phyloP scores from a whole-genome alignment of 1,140 invertebrate genomes.

The Hirudo medicinalis region DNA sequence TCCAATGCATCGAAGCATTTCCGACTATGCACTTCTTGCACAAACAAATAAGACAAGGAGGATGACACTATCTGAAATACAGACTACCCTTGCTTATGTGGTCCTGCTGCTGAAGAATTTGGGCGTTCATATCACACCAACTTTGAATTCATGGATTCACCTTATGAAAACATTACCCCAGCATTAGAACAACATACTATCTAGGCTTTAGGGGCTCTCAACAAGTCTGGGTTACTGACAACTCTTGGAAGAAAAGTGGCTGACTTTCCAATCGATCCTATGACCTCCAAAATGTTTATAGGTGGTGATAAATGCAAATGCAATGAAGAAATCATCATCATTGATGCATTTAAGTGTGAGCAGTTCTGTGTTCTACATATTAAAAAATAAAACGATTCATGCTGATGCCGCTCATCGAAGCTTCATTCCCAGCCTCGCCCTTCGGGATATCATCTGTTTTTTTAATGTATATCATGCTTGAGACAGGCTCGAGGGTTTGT shows the following conservation, averaged over 20 bases:
- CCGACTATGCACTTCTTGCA: too few species aligned
- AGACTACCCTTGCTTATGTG: conserved; percentile 42
- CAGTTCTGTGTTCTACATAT: conserved; percentile 90
- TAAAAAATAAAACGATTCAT: conserved; percentile 95
- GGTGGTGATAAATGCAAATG: conserved; percentile 96
- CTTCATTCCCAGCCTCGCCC: conserved; percentile 58
- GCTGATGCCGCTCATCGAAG: conserved; percentile 93
- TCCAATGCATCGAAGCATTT: too few species aligned
- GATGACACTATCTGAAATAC: too few species aligned
- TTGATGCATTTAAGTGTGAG: conserved; percentile 96
- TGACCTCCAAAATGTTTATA: conserved; percentile 96
- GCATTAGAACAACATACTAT: conserved; percentile 81
- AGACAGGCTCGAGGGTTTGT: conserved; percentile 79
- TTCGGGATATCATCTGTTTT: conserved; percentile 89
- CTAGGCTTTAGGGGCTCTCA: conserved; percentile 78
- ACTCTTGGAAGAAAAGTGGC: conserved; percentile 94
- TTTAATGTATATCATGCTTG: conserved; percentile 94
- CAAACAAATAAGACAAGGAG: too few species aligned
- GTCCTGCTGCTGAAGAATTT: conserved; percentile 40
- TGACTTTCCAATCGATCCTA: conserved; percentile 95
- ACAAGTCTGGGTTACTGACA: conserved; percentile 91
- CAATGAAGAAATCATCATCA: conserved; percentile 88
- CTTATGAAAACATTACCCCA: conserved; percentile 83
- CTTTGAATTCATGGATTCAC: conserved; percentile 97
- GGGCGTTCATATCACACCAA: conserved; percentile 86